Conservation (phyloP, 2,797 vertebrate genomes). For the Falco concolor region DNA sequence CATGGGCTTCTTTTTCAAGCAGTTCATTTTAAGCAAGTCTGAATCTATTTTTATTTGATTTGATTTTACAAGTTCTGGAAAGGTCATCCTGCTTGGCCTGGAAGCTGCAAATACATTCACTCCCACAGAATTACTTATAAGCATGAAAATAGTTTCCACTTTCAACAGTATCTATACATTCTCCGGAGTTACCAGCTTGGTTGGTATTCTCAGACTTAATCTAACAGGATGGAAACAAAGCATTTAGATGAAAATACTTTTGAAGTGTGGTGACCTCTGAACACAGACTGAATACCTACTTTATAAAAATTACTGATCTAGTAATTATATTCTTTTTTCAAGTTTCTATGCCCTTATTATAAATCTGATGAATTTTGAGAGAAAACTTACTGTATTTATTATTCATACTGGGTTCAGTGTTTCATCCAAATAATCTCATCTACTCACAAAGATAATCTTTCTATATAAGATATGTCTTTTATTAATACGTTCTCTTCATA, state of each 20-base stretch:
- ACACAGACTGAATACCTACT: slow-evolving; percentile 9
- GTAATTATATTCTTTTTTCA: background rate
- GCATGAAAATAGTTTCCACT: slow-evolving; percentile 57
- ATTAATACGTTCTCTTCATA: background rate
- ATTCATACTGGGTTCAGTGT: background rate
- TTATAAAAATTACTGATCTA: background rate
- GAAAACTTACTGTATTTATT: background rate
- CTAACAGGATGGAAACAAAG: background rate
- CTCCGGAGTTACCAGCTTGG: slow-evolving; percentile 38
- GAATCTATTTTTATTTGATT: slow-evolving; percentile 69
- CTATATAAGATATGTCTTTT: background rate
- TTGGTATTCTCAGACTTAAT: slow-evolving; percentile 56
- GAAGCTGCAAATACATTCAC: slow-evolving; percentile 58
- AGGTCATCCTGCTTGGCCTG: slow-evolving; percentile 66
- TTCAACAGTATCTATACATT: slow-evolving; percentile 51
- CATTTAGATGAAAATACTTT: slow-evolving; percentile 38
- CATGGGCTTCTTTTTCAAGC: background rate
- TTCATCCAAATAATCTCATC: background rate
- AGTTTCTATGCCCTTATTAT: background rate
- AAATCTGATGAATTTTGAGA: background rate
- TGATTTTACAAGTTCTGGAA: slow-evolving; percentile 68
- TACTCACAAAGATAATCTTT: background rate
- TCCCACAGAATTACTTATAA: slow-evolving; percentile 61
- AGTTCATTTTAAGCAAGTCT: slow-evolving; percentile 53
- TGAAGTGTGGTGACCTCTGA: slow-evolving; percentile 1